phyloP scores from a whole-genome alignment of 2,797 vertebrate genomes.

The Rhadinocentrus ornatus region DNA sequence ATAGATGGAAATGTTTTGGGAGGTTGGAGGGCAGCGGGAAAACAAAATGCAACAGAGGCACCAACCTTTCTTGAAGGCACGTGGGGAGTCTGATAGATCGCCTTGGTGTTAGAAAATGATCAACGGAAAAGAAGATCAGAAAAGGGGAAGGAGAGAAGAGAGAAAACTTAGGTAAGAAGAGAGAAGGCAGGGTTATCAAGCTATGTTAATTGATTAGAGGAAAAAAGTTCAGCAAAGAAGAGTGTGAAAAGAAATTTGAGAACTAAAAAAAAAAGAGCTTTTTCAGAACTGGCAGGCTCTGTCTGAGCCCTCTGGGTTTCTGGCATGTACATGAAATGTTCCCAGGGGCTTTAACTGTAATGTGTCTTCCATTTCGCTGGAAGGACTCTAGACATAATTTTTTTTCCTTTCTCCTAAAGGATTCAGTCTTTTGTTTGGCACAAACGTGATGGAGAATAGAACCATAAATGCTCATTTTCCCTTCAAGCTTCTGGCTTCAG shows the following conservation, averaged over 20 bases:
- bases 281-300: conserved; percentile 52
- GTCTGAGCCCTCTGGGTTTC: conserved; percentile 46
- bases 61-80: conserved; percentile 99
- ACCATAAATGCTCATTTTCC: conserved; percentile 45
- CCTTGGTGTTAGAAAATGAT: conserved; percentile 93
- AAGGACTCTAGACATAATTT: conserved; percentile 51
- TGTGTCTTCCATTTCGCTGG: conserved; percentile 49
- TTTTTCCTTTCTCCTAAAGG: conserved; percentile 37
- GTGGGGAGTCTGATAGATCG: conserved; percentile 96
- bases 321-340: conserved; percentile 53
- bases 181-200: conserved; percentile 79
- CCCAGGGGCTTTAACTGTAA: conserved; percentile 52
- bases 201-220: conserved; percentile 73
- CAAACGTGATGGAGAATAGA: conserved; percentile 50
- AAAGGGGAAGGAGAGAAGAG: conserved; percentile 73
- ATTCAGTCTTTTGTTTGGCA: conserved; percentile 61
- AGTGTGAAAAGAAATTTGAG: conserved; percentile 53
- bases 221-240: conserved; percentile 63
- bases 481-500: conserved; percentile 58
- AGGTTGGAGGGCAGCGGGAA: conserved; percentile 31
- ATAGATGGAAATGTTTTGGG: conserved; percentile 43
- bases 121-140: conserved; percentile 81
- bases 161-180: conserved; percentile 81
- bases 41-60: conserved; percentile 80
- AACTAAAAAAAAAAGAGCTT: conserved; percentile 53